phyloP scores from a whole-genome alignment of 1,140 invertebrate genomes.

The Megalonaias nervosa region DNA sequence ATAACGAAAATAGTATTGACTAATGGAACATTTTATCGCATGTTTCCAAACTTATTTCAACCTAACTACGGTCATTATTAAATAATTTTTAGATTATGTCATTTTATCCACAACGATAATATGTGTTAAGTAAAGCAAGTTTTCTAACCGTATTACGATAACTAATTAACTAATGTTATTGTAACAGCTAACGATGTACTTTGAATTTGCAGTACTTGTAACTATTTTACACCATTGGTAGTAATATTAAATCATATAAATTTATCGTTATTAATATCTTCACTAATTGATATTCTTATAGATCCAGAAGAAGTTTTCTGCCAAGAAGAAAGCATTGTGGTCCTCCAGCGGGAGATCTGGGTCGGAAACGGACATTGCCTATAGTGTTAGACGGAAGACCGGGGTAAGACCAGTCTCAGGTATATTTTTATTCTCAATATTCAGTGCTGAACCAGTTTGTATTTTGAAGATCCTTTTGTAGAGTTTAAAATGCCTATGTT shows the following conservation, averaged over 20 bases:
- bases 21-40: too few species aligned
- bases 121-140: background rate
- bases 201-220: background rate
- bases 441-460: background rate
- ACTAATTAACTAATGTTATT: background rate
- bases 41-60: too few species aligned
- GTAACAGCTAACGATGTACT: too few species aligned
- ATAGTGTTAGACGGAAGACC: conserved; percentile 16
- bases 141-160: background rate
- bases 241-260: background rate
- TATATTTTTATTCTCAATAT: background rate
- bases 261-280: background rate
- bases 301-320: conserved; percentile 39
- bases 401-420: conserved; percentile 1
- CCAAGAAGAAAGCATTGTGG: conserved; percentile 18
- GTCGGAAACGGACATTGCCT: conserved; percentile 19
- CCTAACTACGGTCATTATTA: too few species aligned
- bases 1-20: too few species aligned
- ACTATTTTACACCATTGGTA: too few species aligned
- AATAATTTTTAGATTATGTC: too few species aligned
- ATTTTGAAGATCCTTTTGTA: too few species aligned
- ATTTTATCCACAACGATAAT: background rate
- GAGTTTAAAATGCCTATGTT: too few species aligned
- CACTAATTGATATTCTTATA: background rate
- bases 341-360: conserved; percentile 19